A percentile compares a stretch with the other conserved stretches of the same genome.
phyloP scores from a whole-genome alignment of 2,113 vertebrate genomes.

The Oncorhynchus gorbuscha region DNA sequence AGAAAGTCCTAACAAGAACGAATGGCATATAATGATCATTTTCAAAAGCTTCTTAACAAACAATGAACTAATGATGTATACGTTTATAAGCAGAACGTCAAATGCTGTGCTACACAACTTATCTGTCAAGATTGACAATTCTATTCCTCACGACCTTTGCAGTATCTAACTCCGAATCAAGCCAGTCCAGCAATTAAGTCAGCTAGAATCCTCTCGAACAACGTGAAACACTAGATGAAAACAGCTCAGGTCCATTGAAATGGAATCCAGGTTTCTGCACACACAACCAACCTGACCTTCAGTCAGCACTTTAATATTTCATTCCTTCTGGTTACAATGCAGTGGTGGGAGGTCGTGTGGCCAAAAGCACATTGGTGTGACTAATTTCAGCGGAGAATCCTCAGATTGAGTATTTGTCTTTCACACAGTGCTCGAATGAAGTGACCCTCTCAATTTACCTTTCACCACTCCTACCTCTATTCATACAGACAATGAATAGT shows the following conservation, averaged over 20 bases:
- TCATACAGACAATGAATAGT: background rate
- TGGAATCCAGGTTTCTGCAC: background rate
- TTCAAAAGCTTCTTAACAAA: too few relatives aligned
- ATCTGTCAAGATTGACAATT: background rate
- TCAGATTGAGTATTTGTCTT: conserved; percentile 1
- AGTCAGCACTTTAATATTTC: background rate
- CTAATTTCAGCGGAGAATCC: background rate
- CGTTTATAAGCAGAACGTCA: background rate
- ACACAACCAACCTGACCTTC: background rate
- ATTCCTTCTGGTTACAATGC: background rate
- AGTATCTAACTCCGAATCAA: background rate
- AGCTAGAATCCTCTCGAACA: too few relatives aligned
- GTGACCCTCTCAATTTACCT: background rate
- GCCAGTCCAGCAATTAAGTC: too few relatives aligned
- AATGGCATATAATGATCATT: background rate
- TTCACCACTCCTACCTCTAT: too few relatives aligned
- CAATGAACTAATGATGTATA: background rate
- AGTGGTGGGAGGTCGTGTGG: background rate
- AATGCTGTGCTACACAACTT: background rate
- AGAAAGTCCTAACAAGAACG: background rate
- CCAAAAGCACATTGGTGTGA: background rate
- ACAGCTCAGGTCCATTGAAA: background rate
- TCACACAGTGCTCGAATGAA: background rate
- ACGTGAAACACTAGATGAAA: background rate
- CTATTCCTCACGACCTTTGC: background rate